phyloP scores from a whole-genome alignment of 2,888 invertebrate genomes.

The Hirtodrosophila duncani region DNA sequence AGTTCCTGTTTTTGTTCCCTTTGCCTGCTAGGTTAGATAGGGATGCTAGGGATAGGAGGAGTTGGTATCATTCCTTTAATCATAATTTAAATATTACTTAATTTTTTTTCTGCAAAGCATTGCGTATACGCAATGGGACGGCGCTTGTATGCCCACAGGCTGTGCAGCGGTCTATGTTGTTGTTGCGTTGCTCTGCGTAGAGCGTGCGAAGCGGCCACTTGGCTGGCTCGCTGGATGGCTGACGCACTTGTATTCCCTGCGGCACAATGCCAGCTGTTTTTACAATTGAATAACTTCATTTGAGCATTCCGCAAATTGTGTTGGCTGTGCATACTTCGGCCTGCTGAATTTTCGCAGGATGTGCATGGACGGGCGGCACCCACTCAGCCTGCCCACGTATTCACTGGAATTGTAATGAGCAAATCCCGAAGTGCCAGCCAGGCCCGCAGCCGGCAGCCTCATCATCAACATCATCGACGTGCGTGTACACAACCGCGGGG shows the following conservation, averaged over 20 bases:
- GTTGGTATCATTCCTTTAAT: too few relatives aligned
- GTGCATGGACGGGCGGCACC: constrained; percentile 14
- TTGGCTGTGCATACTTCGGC: constrained; percentile 31
- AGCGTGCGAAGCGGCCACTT: constrained; percentile 8
- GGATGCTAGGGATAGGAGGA: too few relatives aligned
- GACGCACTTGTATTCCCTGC: constrained; percentile 39
- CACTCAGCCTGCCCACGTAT: not conserved
- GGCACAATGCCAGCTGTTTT: constrained; percentile 69
- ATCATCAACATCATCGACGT: too few relatives aligned
- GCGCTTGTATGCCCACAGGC: constrained; percentile 5
- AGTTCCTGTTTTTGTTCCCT: not conserved
- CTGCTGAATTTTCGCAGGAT: too few relatives aligned
- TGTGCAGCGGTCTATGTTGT: constrained; percentile 2
- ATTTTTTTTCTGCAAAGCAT: constrained; percentile 28
- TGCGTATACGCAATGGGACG: constrained; percentile 51
- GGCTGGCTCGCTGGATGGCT: too few relatives aligned
- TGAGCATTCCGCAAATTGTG: constrained; percentile 57
- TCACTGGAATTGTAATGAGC: too few relatives aligned
- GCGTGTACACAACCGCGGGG: constrained; percentile 16
- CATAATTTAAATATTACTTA: constrained; percentile 37
- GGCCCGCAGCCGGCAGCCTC: constrained; percentile 5
- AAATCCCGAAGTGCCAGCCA: constrained; percentile 4
- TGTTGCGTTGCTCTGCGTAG: constrained; percentile 4
- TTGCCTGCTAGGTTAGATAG: not conserved
- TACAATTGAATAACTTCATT: constrained; percentile 70